phyloP scores from a whole-genome alignment of 2,797 vertebrate species.

The Liasis olivaceus region DNA sequence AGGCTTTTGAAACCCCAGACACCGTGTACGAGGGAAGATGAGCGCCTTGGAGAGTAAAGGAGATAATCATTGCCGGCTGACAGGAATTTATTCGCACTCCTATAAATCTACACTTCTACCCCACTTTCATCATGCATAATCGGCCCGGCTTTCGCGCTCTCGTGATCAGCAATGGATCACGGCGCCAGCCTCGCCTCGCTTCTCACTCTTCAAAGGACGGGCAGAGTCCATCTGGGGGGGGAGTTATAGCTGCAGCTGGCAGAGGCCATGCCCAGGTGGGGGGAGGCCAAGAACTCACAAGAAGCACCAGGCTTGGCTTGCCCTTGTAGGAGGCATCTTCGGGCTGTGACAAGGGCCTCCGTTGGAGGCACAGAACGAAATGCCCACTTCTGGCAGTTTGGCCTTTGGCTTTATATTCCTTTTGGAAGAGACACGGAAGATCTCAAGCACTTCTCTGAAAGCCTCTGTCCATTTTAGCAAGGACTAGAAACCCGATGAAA shows the following conservation, averaged over 20 bases:
- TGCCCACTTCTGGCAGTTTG: neutral
- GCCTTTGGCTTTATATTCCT: too few species aligned
- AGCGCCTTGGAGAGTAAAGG: constrained; percentile 50
- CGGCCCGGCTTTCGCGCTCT: constrained; percentile 41
- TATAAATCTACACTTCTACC: constrained; percentile 49
- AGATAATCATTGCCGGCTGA: constrained; percentile 56
- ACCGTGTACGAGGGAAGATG: constrained; percentile 1
- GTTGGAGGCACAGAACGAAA: neutral
- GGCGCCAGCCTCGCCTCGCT: neutral
- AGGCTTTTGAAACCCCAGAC: constrained; percentile 50
- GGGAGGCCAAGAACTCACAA: neutral
- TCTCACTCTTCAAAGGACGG: neutral
- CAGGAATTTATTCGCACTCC: constrained; percentile 56
- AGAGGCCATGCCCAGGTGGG: neutral
- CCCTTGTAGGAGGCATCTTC: too few species aligned
- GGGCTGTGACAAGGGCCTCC: neutral
- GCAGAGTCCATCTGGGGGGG: constrained; percentile 18
- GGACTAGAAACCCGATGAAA: neutral
- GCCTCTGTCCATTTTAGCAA: neutral
- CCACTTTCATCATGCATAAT: constrained; percentile 42
- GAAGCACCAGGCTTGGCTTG: neutral
- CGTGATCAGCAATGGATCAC: constrained; percentile 32
- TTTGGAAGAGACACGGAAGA: neutral
- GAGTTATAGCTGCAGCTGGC: constrained; percentile 1
- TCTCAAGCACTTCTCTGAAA: neutral